Evolutionary conservation across 2,113 vertebrate species (phyloP), one percentile per base, ranked within the genome.

Genomic region (Sminthopsis crassicaudata): DNA sequence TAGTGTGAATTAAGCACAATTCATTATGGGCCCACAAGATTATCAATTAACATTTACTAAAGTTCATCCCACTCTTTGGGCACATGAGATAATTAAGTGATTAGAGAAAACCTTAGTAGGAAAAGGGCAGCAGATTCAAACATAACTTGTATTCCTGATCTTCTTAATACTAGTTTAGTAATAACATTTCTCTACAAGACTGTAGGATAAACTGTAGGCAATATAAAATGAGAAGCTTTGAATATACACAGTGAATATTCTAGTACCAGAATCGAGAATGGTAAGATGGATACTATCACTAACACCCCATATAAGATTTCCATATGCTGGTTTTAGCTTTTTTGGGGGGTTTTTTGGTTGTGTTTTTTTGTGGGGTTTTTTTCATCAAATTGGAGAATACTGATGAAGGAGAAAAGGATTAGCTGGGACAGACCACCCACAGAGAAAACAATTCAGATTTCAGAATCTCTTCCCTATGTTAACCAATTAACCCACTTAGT

Each of bases 151-250:
- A n/a, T 53, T 92, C 95, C 89, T 67, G n/a, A 92, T 94, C 46
- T 51, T 48, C 48, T 53, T 95, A 46, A 53, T 89, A 95, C 90
- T 24, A 94, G 46, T 7, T 91, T 89, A 92, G 27, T 54, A 93
- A 90, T 92, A 95, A 53, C 53, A 84, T 53, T 97, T 57, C 46
- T 23, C 27, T 89, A 96, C 48, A 48, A 93, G 36, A 90, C 53
- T 93, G 36, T 84, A 95, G 48, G 92, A 89, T 90, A 11, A 48
- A 89, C 55, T 89, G 51, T 22, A 91, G 24, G 19, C 46, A 91
- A 22, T 54, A 50, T 26, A 88, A 92, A 6, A 88, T 53, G 90
- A 96, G 92, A 95, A 96, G 94, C 92, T 8, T 91, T 90, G 92
- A 92, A 90, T 23, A 53, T 90, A 90, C 96, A 95, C 42, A 92